Base-by-base conservation (phyloP, 2,888 invertebrate species). In the Hirudinaria manillensis region DNA sequence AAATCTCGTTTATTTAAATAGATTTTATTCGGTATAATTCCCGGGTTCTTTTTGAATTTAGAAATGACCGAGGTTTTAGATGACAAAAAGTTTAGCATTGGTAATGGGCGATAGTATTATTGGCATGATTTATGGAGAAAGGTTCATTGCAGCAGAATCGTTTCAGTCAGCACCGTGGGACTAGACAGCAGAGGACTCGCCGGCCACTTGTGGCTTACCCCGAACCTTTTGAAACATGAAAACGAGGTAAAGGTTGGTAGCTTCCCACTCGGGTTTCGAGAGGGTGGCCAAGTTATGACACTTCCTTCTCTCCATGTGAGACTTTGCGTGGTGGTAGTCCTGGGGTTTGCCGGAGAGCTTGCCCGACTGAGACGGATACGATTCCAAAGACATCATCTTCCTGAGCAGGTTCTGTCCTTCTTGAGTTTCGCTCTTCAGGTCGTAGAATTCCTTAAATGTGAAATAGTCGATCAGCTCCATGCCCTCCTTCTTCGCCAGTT, bases 221-320 rank as follows among this genome's bases (percentile, higher is more conserved):
- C n/a, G 29, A 61, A 27, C 29, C n/a, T 61, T 61, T 61, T 61
- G 61, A 19, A 61, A 61, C 24, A 29, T 29, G 29, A 61, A 61
- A 13, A 61, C 61, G 10, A 61, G 29, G 29, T 61, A 61, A 10
- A 61, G 24, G 19, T 29, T 61, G 1, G 91, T 90, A 77, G 92
- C 94, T 87, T 96, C 94, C 96, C 96, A 96, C 86, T 96, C 95
- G 67, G 91, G 89, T 81, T 89, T 88, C 19, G 94, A 93, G 81
- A 96, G 88, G 2, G 96, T 94, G 32, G 51, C 71, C 16, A 38
- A 36, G 16, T 74, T 3, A 16, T 19, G 32, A 61, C 36, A 6
- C 27, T 85, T 85, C 56, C 24, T 76, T n/a, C 51, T 36, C 85
- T 79, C 16, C n/a, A 53, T n/a, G 32, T 24, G 70, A 29, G 32